Base-by-base conservation (phyloP, 2,113 vertebrate species). In the Actenoides lindsayi region DNA sequence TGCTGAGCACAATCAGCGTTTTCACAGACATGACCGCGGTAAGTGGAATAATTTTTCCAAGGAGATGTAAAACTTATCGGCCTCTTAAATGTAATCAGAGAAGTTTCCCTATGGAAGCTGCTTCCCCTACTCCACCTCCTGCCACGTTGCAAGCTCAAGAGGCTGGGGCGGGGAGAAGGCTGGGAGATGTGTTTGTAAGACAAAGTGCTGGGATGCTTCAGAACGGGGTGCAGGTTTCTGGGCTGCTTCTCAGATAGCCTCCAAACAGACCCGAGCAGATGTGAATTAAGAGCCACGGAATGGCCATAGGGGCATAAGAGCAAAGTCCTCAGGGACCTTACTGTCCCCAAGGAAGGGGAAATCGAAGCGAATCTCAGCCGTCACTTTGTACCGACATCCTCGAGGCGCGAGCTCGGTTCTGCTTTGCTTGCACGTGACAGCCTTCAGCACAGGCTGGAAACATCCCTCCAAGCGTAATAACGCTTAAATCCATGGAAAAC, bases 1-100 rank as follows among this genome's bases (percentile, higher is more conserved):
- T 39, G 50, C 77, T 19, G 88, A 97, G 94, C 87, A 83, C 76
- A 91, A 95, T 74, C 95, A 97, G 89, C 24, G 0, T 23, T 87
- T 95, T 33, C 91, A 69, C 37, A 68, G 81, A 94, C 68, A 88
- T 5, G 4, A 75, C 73, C 21, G 6, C 13, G 97, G 98, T 98
- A 77, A 97, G 97, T 57, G 62, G 62, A 50, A 41, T 37, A 7
- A 69, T 51, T 94, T 94, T 86, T 53, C 73, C 65, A 83, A 60
- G 44, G 88, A 8, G 51, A 62, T 46, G 23, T 8, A 74, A 79
- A 91, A 62, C 76, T 87, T 33, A 5, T 12, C 50, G 89, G 41
- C 59, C 35, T 79, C 84, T 57, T 48, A 41, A 92, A 44, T 11
- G 24, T 10, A 59, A 60, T 16, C 82, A 57, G 8, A 60, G 77